phyloP scores from a whole-genome alignment of 1,140 invertebrate genomes.

The Andricus grossulariae region DNA sequence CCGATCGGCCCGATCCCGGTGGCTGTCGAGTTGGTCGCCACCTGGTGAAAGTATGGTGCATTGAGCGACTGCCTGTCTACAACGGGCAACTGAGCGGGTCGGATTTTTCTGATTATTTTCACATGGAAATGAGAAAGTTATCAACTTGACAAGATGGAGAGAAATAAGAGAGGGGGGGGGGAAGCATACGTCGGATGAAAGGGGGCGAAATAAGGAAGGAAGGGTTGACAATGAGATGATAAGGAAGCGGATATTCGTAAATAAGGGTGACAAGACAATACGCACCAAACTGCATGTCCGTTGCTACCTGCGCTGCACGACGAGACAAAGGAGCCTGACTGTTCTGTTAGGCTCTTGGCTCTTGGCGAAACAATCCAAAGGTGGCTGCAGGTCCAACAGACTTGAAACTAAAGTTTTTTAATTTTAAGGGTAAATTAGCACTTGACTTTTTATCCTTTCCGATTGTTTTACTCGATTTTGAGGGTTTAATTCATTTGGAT shows the following conservation, averaged over 20 bases:
- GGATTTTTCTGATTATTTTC: conserved; percentile 6
- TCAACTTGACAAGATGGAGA: background rate
- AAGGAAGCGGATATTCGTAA: background rate
- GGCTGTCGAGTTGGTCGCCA: conserved; percentile 59
- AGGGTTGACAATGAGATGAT: background rate
- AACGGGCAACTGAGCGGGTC: too few relatives aligned
- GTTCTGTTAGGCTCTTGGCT: background rate
- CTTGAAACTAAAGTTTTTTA: too few relatives aligned
- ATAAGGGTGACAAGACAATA: background rate
- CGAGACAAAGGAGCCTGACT: background rate
- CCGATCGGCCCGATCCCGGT: conserved; percentile 62
- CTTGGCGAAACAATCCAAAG: background rate
- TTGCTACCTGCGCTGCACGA: background rate
- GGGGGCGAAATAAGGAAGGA: background rate
- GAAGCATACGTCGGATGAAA: background rate
- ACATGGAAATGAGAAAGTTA: background rate
- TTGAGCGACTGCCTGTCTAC: background rate
- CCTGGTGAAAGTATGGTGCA: conserved; percentile 39
- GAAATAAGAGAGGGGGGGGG: background rate
- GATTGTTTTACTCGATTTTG: too few relatives aligned
- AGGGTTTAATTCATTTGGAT: too few relatives aligned
- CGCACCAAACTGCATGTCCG: background rate
- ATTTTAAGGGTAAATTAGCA: too few relatives aligned
- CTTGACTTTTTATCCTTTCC: too few relatives aligned
- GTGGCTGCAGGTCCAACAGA: background rate